Evolutionary conservation across 2,797 vertebrate genomes (phyloP), one percentile per base, ranked within the genome.

Genomic region (Synanceia verrucosa): DNA sequence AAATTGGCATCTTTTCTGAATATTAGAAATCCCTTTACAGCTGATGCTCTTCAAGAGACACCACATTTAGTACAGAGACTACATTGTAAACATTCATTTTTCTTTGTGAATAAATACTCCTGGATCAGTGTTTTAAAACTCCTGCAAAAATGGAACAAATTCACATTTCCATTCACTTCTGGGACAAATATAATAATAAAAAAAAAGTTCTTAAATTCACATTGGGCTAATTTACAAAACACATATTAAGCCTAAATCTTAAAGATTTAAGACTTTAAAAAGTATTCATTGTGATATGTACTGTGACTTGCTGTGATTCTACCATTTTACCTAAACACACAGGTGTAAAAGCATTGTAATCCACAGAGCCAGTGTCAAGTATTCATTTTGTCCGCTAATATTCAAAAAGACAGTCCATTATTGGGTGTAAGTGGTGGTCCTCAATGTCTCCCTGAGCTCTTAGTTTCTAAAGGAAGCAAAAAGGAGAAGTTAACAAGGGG

Each of bases 71-170:
- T 82, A 83, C 68, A 69, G 21, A 72, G 58, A 80, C 78, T 77
- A 74, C 65, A 71, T n/a, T 88, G 89, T 92, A 92, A 93, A 92
- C 91, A 89, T 88, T 80, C 10, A 62, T 67, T 70, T 81, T 48
- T 67, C 44, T 56, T 70, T 66, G 44, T 65, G 64, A 91, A 91
- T 89, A 91, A 92, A 93, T 90, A 90, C 24, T 72, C 43, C 61
- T 34, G 44, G 50, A 79, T 29, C 70, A 76, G 65, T 50, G 77
- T 57, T 37, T 65, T 33, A 78, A 57, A 65, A 62, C 70, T 39
- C 58, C 56, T 34, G 50, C 53, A 57, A 73, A 70, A 55, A 66
- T 48, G 46, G 70, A 83, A 86, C 61, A 52, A 43, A 46, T 85
- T 87, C 76, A 82, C 70, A 83, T 81, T 79, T 73, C 24, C 47